Conservation (phyloP, 1,140 invertebrate genomes). For the Euglossa dilemma region DNA sequence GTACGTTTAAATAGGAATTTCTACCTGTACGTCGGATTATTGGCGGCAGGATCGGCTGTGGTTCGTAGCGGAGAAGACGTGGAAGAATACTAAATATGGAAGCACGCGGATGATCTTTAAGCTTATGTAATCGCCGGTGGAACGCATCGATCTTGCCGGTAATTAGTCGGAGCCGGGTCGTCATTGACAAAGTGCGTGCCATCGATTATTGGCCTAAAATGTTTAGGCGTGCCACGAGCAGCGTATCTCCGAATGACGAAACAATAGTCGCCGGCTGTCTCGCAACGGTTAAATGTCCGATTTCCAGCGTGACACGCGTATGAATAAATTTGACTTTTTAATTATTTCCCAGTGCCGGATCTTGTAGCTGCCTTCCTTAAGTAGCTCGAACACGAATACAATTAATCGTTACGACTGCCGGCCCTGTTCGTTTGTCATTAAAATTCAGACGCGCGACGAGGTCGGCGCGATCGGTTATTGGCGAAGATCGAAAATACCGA, state of each 20-base stretch:
- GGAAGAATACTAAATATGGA: slow-evolving; percentile 18
- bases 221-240: slow-evolving; percentile 43
- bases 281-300: background rate
- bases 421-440: slow-evolving; percentile 12
- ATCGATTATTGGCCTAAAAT: slow-evolving; percentile 60
- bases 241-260: slow-evolving; percentile 41
- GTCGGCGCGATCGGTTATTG: background rate
- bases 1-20: no score
- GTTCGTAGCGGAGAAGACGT: no score
- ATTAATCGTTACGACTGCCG: slow-evolving; percentile 29
- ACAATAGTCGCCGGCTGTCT: slow-evolving; percentile 32
- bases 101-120: slow-evolving; percentile 35
- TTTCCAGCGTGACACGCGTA: slow-evolving; percentile 15
- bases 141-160: slow-evolving; percentile 60
- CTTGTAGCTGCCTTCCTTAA: slow-evolving; percentile 5
- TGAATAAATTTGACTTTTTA: slow-evolving; percentile 50
- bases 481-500: slow-evolving; percentile 20
- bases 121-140: slow-evolving; percentile 47
- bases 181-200: slow-evolving; percentile 60
- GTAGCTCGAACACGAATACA: slow-evolving; percentile 20
- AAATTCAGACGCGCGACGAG: slow-evolving; percentile 14
- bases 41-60: no score
- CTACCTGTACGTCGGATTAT: no score
- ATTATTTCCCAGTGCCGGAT: slow-evolving; percentile 27
- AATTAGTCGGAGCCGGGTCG: slow-evolving; percentile 56